These are phyloP conservation scores for Echiichthys vipera DNA, from an alignment of 2,797 vertebrate species.

Conservation along the genomic window DNA sequence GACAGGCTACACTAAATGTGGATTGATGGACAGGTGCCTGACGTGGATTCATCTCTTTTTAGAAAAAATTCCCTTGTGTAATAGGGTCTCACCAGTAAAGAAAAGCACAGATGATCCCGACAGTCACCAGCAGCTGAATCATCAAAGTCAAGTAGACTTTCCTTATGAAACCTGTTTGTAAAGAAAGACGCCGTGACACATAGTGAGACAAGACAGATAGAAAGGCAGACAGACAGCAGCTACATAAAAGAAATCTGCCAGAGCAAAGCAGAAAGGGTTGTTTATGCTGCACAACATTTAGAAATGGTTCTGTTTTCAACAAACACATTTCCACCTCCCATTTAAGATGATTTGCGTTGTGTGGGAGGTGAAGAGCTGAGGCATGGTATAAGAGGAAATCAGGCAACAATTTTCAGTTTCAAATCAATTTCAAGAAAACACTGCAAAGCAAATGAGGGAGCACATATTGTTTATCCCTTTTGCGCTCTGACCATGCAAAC, in stretches of 20 bases:
- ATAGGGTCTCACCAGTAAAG: conserved; percentile 83
- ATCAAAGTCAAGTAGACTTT: conserved; percentile 86
- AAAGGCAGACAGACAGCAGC: neutral
- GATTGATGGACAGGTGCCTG: conserved; percentile 15
- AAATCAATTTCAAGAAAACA: conserved; percentile 65
- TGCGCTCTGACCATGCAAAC: conserved; percentile 15
- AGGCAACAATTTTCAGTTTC: conserved; percentile 55
- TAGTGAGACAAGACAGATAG: neutral
- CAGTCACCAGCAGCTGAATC: conserved; percentile 82
- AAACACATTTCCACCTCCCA: conserved; percentile 44
- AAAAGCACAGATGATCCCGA: conserved; percentile 86
- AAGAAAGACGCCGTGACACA: conserved; percentile 7
- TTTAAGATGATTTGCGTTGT: conserved; percentile 48
- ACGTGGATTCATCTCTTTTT: conserved; percentile 11
- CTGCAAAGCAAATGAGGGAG: conserved; percentile 44
- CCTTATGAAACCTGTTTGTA: conserved; percentile 81
- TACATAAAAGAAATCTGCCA: conserved; percentile 9
- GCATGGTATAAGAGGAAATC: conserved; percentile 32
- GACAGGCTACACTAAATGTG: conserved; percentile 9
- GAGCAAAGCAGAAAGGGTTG: conserved; percentile 9
- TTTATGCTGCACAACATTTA: conserved; percentile 37
- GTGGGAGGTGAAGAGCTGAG: conserved; percentile 41
- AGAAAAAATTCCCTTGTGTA: neutral
- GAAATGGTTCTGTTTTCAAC: conserved; percentile 41
- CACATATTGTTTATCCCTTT: conserved; percentile 27